Conservation (phyloP, 92 coral and sea anemone species). For the Phenganax subtilis region DNA sequence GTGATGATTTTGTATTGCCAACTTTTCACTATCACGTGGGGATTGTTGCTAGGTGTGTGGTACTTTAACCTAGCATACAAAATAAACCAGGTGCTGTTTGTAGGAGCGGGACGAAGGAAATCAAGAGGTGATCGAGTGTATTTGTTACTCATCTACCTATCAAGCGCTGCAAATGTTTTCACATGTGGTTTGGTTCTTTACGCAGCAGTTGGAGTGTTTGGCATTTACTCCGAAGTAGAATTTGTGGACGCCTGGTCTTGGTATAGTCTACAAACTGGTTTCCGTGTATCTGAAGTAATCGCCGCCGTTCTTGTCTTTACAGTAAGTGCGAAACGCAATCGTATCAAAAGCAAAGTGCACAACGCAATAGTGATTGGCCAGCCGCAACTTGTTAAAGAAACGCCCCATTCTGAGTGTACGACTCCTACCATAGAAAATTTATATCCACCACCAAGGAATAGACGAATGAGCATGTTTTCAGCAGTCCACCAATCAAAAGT, state of each 20-base stretch:
- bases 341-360: constrained; percentile 66
- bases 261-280: constrained; percentile 71
- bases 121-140: constrained; percentile 67
- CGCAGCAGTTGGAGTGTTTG: constrained; percentile 72
- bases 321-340: constrained; percentile 84
- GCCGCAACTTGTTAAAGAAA: neutral
- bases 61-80: constrained; percentile 75
- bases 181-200: constrained; percentile 67
- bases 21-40: constrained; percentile 72
- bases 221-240: constrained; percentile 65
- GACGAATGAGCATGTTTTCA: constrained; percentile 56
- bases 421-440: constrained; percentile 2
- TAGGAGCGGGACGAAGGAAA: constrained; percentile 54
- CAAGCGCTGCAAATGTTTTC: constrained; percentile 69
- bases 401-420: neutral
- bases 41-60: constrained; percentile 61
- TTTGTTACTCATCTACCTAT: constrained; percentile 66
- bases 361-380: constrained; percentile 19
- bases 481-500: constrained; percentile 35
- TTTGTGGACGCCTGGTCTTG: constrained; percentile 95
- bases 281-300: constrained; percentile 63
- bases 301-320: constrained; percentile 80
- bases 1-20: constrained; percentile 88
- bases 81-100: constrained; percentile 69
- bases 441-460: constrained; percentile 9